These are phyloP conservation scores for Phortica variegata DNA, from an alignment of 1,140 invertebrate genomes.

Conservation along the genomic window DNA sequence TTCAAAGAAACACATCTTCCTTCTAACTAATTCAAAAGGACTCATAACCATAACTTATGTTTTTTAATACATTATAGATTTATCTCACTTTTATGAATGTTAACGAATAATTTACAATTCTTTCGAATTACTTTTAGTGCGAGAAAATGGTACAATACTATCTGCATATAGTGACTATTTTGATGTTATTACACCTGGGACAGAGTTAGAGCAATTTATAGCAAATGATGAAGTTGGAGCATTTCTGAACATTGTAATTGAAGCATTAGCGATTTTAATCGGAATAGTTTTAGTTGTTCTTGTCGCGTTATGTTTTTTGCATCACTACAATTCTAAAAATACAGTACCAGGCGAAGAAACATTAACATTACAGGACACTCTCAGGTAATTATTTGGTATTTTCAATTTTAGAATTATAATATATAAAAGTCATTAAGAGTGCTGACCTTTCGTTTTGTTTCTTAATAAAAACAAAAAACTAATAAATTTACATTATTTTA, in stretches of 20 bases:
- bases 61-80: constrained; percentile 9
- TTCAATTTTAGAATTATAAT: too few relatives aligned
- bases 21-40: too few relatives aligned
- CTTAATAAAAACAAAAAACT: too few relatives aligned
- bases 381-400: constrained; percentile 67
- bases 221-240: constrained; percentile 30
- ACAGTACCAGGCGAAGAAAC: constrained; percentile 76
- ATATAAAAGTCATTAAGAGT: too few relatives aligned
- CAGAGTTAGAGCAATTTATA: constrained; percentile 34
- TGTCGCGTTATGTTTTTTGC: constrained; percentile 68
- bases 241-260: constrained; percentile 56
- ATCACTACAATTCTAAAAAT: constrained; percentile 70
- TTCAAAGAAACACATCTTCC: too few relatives aligned
- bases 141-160: constrained; percentile 43
- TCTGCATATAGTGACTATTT: constrained; percentile 64
- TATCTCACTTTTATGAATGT: too few relatives aligned
- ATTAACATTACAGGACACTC: constrained; percentile 68
- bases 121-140: constrained; percentile 30
- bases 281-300: constrained; percentile 68
- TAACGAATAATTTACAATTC: too few relatives aligned
- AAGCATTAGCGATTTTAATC: constrained; percentile 66
- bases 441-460: too few relatives aligned
- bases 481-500: too few relatives aligned
- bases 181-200: constrained; percentile 57
- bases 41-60: background rate